phyloP scores from a whole-genome alignment of 2,888 invertebrate species.

The Sabellastarte sp. region DNA sequence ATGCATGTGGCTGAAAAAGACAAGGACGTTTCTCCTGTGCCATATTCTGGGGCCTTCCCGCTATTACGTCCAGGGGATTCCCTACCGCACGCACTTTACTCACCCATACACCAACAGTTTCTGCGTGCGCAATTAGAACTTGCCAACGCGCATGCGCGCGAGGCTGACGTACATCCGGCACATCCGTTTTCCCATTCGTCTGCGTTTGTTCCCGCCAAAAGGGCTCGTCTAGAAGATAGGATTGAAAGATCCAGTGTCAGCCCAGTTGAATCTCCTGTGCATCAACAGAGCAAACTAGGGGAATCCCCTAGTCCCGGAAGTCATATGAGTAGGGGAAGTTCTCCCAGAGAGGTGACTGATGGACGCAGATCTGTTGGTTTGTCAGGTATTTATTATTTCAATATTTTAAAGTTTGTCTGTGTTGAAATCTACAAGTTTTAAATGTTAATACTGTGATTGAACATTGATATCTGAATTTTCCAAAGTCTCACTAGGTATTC shows the following conservation, averaged over 20 bases:
- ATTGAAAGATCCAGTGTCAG: background rate
- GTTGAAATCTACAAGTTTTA: too few species aligned
- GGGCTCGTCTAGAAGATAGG: background rate
- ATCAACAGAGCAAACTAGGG: background rate
- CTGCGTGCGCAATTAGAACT: background rate
- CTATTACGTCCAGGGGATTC: slow-evolving; percentile 1
- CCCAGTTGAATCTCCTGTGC: background rate
- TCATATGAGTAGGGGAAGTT: background rate
- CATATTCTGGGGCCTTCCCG: background rate
- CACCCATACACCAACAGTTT: slow-evolving; percentile 1
- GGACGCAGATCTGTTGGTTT: background rate
- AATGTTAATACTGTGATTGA: too few species aligned
- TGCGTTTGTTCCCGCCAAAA: background rate
- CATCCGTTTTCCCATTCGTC: background rate
- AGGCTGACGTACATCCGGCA: background rate
- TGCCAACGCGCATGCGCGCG: background rate
- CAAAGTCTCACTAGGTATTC: too few species aligned
- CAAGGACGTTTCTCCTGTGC: background rate
- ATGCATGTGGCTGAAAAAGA: background rate
- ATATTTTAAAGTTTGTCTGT: too few species aligned
- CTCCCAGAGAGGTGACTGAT: background rate
- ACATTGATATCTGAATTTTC: too few species aligned
- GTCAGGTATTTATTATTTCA: background rate
- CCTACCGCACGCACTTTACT: background rate
- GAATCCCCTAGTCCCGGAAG: background rate